Percentiles rank a stretch among this genome's conserved stretches.
These are phyloP conservation scores for Epinephelus cyanopodus DNA, from an alignment of 2,113 vertebrate genomes.

Conservation along the genomic window DNA sequence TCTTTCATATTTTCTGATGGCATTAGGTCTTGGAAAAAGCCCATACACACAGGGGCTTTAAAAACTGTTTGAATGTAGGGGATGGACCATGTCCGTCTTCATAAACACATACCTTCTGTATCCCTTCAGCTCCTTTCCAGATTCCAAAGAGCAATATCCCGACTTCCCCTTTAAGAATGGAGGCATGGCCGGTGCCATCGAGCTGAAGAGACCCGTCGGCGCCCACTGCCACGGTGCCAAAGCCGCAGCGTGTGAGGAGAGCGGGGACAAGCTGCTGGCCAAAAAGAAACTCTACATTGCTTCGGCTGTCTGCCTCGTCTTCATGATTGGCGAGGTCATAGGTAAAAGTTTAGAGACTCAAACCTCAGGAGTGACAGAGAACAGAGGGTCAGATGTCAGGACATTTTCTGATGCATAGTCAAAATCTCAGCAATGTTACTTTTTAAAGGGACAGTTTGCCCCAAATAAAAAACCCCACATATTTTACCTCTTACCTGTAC, in stretches of 20 bases:
- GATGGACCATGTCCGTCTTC: not conserved
- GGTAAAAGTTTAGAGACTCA: conserved; percentile 70
- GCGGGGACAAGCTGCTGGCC: conserved; percentile 83
- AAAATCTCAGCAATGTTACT: too few species aligned
- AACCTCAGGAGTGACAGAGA: not conserved
- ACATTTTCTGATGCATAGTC: too few species aligned
- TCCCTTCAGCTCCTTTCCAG: conserved; percentile 79
- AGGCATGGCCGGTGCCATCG: conserved; percentile 70
- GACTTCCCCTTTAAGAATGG: conserved; percentile 80
- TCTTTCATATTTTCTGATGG: too few species aligned
- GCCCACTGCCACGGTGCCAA: conserved; percentile 83
- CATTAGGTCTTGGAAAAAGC: too few species aligned
- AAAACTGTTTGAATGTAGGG: not conserved
- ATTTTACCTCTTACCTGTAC: too few species aligned
- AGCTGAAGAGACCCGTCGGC: conserved; percentile 75
- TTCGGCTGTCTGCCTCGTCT: conserved; percentile 91
- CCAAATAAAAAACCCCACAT: too few species aligned
- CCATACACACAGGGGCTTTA: not conserved
- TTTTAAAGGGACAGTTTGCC: too few species aligned
- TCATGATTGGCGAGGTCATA: conserved; percentile 95
- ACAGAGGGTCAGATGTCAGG: not conserved
- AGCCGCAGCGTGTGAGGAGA: conserved; percentile 52
- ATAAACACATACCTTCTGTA: not conserved
- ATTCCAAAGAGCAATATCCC: conserved; percentile 77
- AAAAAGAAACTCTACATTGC: conserved; percentile 92